Evolutionary conservation across 2,113 vertebrate genomes (phyloP).

Genomic region (Oryzias javanicus): DNA sequence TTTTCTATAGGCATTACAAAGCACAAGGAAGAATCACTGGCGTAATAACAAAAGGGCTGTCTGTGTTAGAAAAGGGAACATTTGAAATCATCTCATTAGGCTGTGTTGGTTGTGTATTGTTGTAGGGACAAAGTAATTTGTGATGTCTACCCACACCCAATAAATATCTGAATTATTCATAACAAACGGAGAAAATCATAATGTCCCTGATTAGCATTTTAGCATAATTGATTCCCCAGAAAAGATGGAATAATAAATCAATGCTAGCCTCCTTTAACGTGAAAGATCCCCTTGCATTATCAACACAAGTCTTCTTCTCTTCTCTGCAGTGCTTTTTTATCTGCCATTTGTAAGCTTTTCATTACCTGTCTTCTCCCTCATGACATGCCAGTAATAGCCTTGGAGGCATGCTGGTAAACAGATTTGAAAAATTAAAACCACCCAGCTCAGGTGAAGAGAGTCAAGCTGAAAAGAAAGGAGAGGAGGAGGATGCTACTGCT

Average conservation of each 20-base stretch:
- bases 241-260: constrained; percentile 79
- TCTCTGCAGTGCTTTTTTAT: constrained; percentile 57
- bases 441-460: constrained; percentile 67
- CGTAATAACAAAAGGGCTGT: constrained; percentile 12
- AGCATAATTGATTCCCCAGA: constrained; percentile 77
- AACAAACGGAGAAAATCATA: constrained; percentile 73
- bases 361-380: constrained; percentile 75
- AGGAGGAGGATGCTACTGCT: constrained; percentile 20
- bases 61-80: constrained; percentile 11
- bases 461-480: constrained; percentile 44
- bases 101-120: constrained; percentile 46
- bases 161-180: constrained; percentile 79
- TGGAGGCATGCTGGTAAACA: constrained; percentile 79
- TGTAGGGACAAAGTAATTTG: constrained; percentile 51
- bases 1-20: constrained; percentile 35
- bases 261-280: constrained; percentile 48
- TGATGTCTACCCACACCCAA: constrained; percentile 52
- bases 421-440: constrained; percentile 83
- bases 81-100: constrained; percentile 44
- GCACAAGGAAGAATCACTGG: constrained; percentile 35
- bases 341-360: constrained; percentile 79
- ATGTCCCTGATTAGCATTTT: constrained; percentile 73
- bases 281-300: constrained; percentile 60
- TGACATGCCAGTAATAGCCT: constrained; percentile 79
- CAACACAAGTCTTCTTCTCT: constrained; percentile 27